Evolutionary conservation across 2,888 invertebrate genomes (phyloP), one percentile per base, ranked within the genome.

Genomic region (Brachycybe producta): DNA sequence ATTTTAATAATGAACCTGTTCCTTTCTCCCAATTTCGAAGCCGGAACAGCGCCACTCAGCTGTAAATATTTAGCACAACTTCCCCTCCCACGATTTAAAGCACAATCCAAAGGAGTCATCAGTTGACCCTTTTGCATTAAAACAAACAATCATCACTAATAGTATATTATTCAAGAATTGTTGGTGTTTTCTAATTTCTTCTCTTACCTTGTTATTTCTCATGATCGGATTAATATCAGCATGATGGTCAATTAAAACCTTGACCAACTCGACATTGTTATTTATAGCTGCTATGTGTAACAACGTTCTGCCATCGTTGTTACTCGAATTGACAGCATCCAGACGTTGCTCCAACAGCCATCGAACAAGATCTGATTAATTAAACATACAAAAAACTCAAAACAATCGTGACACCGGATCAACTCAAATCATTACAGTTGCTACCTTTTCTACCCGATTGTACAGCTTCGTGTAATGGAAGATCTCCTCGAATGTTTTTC

Each of bases 381-480:
- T 23, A 23, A 43, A 28, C 15, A 21, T 3, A 13, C 19, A 51
- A 32, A 4, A 11, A 39, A 24, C 2, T 23, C 15, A 40, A 27
- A 17, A 17, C 17, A 24, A 2, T 15, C 1, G 30, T 17, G 7
- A 17, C 23, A 30, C 3, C 17, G 17, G 19, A 5, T 5, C 23
- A 5, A 36, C n/a, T 23, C n/a, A 19, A 5, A n/a, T 44, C 2
- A 5, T 44, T 26, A 17, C 36, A 19, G 19, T 15, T 30, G 32
- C 55, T 58, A 72, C 72, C 71, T 56, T 85, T 78, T 54, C 91
- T 75, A 1, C 94, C 92, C 1, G 91, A 90, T 36, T 85, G 79
- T 0, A 94, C 85, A 0, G 97, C 95, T 69, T 98, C 97, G 65
- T 98, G 97, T 23, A 97, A 72, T 0, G 97, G 91, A 50, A 91